phyloP scores from a whole-genome alignment of 1,140 invertebrate species.

The Aradophagus sp. region DNA sequence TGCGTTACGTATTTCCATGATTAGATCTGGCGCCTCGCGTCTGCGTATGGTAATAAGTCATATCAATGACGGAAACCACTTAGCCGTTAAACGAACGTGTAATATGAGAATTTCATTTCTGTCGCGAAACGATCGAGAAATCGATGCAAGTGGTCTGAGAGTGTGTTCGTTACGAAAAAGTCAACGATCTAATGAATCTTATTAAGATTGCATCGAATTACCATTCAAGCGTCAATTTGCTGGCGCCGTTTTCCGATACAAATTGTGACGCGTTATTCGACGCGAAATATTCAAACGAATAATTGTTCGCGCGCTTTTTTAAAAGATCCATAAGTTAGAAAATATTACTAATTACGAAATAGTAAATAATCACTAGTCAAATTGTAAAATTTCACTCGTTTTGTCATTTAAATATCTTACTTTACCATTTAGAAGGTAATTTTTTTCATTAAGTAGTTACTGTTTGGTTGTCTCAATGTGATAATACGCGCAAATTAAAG shows the following conservation, averaged over 20 bases:
- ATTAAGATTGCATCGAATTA: constrained; percentile 33
- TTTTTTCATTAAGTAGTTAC: too few relatives aligned
- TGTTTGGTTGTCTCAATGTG: too few relatives aligned
- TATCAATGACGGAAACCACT: constrained; percentile 53
- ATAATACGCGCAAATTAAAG: too few relatives aligned
- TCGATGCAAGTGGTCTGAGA: constrained; percentile 43
- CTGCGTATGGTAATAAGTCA: constrained; percentile 56
- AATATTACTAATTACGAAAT: too few relatives aligned
- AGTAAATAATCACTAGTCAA: too few relatives aligned
- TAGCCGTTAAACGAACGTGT: constrained; percentile 45
- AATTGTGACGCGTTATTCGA: too few relatives aligned
- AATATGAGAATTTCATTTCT: constrained; percentile 54
- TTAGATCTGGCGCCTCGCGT: constrained; percentile 58
- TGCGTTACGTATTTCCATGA: constrained; percentile 51
- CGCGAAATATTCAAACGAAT: too few relatives aligned
- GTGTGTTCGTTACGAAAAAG: constrained; percentile 41
- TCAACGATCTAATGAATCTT: constrained; percentile 39
- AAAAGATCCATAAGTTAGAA: neutral
- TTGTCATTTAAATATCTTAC: too few relatives aligned
- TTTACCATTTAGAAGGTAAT: too few relatives aligned
- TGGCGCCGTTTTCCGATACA: constrained; percentile 14
- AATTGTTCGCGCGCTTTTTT: neutral
- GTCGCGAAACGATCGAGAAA: constrained; percentile 48
- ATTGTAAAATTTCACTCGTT: too few relatives aligned
- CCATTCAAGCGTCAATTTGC: constrained; percentile 36